Conservation (phyloP, 1,140 invertebrate species). For the Mya arenaria region DNA sequence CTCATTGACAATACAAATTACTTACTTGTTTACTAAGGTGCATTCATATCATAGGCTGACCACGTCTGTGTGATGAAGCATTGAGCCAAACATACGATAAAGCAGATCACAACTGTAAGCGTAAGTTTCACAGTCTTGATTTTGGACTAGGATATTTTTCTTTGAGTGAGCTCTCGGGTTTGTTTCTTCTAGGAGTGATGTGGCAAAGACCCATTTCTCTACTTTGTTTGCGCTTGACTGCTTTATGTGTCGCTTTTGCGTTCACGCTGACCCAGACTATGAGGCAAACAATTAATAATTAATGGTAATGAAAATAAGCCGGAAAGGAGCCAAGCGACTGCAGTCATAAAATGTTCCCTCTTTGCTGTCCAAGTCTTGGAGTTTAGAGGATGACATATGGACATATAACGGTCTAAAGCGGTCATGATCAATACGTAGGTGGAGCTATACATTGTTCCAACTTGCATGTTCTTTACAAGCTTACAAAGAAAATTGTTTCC, state of each 20-base stretch:
- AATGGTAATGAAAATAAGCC: slow-evolving; percentile 86
- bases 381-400: slow-evolving; percentile 87
- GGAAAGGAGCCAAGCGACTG: slow-evolving; percentile 84
- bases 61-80: slow-evolving; percentile 84
- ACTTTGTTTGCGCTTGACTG: neutral
- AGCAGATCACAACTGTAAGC: slow-evolving; percentile 87
- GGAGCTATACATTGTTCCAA: slow-evolving; percentile 91
- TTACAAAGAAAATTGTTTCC: slow-evolving; percentile 86
- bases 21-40: slow-evolving; percentile 18
- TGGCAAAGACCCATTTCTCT: slow-evolving; percentile 34
- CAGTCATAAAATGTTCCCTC: slow-evolving; percentile 81
- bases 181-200: slow-evolving; percentile 33
- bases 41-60: slow-evolving; percentile 32
- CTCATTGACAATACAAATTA: no score
- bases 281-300: slow-evolving; percentile 84
- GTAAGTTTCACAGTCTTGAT: slow-evolving; percentile 90
- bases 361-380: slow-evolving; percentile 75
- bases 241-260: neutral
- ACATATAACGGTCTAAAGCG: slow-evolving; percentile 93
- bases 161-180: slow-evolving; percentile 41
- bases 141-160: slow-evolving; percentile 80
- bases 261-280: slow-evolving; percentile 81
- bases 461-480: slow-evolving; percentile 87
- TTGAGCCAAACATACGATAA: slow-evolving; percentile 87
- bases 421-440: slow-evolving; percentile 97